Evolutionary conservation across 2,888 invertebrate genomes (phyloP).

Genomic region (Andrena trimmerana): DNA sequence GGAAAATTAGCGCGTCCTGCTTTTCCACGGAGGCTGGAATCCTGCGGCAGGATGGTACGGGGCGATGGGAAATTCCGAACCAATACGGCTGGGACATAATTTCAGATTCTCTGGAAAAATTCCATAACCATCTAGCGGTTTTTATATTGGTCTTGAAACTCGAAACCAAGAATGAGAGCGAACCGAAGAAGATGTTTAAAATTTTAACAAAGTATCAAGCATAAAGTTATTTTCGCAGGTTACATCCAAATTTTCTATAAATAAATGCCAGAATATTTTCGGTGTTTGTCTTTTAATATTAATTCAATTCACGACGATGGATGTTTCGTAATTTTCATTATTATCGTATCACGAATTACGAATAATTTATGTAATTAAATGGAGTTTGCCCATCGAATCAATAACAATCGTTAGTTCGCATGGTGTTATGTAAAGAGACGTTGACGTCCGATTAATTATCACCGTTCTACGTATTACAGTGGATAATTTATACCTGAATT

Average conservation of each 20-base stretch:
- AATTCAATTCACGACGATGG: neutral
- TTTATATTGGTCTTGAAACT: neutral
- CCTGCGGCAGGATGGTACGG: neutral
- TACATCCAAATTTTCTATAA: neutral
- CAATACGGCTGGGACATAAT: neutral
- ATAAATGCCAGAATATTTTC: neutral
- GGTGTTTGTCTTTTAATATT: neutral
- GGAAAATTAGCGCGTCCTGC: slow-evolving; percentile 24
- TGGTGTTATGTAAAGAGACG: neutral
- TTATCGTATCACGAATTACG: neutral
- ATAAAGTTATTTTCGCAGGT: neutral
- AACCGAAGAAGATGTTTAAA: neutral
- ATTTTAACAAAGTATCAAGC: neutral
- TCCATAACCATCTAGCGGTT: neutral
- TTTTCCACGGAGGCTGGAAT: neutral
- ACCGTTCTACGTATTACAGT: neutral
- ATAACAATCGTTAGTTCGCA: neutral
- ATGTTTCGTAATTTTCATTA: neutral
- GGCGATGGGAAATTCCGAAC: neutral
- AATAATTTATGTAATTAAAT: slow-evolving; percentile 4
- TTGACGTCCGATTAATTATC: slow-evolving; percentile 7
- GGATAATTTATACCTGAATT: neutral
- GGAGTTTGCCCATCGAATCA: neutral
- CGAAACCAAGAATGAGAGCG: neutral
- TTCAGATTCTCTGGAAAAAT: neutral